A percentile compares a stretch with the other conserved stretches of the same genome.
These are phyloP conservation scores for Siderastrea radians DNA, from an alignment of 92 coral and sea anemone species.

Conservation along the genomic window DNA sequence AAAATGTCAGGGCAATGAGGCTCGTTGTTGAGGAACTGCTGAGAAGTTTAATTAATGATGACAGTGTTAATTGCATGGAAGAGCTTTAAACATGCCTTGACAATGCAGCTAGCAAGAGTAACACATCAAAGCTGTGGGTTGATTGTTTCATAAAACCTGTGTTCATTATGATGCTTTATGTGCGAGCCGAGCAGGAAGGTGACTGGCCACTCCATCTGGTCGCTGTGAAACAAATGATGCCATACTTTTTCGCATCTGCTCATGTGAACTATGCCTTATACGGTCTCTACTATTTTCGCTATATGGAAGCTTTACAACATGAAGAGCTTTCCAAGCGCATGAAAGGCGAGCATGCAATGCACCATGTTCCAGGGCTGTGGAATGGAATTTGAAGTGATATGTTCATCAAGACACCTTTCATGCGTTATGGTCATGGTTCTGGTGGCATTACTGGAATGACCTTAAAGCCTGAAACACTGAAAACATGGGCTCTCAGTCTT, in stretches of 20 bases:
- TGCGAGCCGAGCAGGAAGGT: too few species aligned
- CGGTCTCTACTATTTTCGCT: conserved; percentile 63
- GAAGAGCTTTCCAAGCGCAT: conserved; percentile 48
- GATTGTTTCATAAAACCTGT: too few species aligned
- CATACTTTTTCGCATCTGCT: conserved; percentile 64
- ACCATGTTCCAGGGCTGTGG: conserved; percentile 68
- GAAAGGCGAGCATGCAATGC: conserved; percentile 67
- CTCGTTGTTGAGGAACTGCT: conserved; percentile 65
- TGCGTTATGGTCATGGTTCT: conserved; percentile 74
- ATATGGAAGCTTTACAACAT: conserved; percentile 50
- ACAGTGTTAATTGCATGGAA: conserved; percentile 33
- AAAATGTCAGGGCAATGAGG: conserved; percentile 41
- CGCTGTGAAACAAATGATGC: conserved; percentile 68
- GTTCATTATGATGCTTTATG: too few species aligned
- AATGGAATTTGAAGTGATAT: conserved; percentile 77
- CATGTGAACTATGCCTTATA: conserved; percentile 74
- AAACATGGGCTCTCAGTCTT: conserved; percentile 78
- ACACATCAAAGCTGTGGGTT: not conserved
- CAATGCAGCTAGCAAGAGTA: conserved; percentile 45
- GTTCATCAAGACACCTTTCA: conserved; percentile 70
- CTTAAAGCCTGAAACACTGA: conserved; percentile 73
- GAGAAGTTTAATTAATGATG: conserved; percentile 37
- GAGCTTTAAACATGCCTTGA: conserved; percentile 51
- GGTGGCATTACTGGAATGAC: conserved; percentile 74
- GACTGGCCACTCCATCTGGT: not conserved